These are phyloP conservation scores for Pithys albifrons DNA, from an alignment of 2,113 vertebrate species.

Conservation along the genomic window DNA sequence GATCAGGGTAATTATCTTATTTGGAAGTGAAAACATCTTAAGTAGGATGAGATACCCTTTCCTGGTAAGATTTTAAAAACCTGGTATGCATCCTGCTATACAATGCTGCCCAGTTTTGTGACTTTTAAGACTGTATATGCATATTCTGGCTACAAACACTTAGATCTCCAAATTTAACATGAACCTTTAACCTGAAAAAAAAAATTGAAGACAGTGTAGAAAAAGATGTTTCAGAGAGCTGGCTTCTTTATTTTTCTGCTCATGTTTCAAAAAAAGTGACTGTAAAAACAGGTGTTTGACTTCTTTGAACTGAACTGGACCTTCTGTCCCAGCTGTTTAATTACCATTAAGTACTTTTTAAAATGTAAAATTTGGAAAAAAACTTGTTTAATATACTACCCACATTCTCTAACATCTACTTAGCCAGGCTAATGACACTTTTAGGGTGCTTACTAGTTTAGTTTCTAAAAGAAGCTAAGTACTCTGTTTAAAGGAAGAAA, in stretches of 20 bases:
- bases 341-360: conserved; percentile 24
- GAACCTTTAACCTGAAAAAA: neutral
- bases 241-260: neutral
- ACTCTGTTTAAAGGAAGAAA: conserved; percentile 40
- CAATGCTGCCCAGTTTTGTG: neutral
- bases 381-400: neutral
- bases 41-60: neutral
- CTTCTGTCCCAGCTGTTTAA: conserved; percentile 21
- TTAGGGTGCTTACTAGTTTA: conserved; percentile 36
- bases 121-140: neutral
- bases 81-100: neutral
- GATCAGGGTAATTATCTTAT: neutral
- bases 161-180: neutral
- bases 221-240: neutral
- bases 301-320: neutral
- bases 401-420: conserved; percentile 30
- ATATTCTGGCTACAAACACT: neutral
- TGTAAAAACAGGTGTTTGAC: neutral
- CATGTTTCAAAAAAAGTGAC: neutral
- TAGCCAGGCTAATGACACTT: conserved; percentile 24
- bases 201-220: neutral
- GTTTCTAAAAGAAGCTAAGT: conserved; percentile 22
- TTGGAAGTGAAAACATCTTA: neutral
- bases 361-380: conserved; percentile 10
- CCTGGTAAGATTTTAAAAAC: neutral